Percentiles rank a stretch among this genome's conserved stretches.
Conservation (phyloP, 1,140 invertebrate genomes). For the Drosophila littoralis region DNA sequence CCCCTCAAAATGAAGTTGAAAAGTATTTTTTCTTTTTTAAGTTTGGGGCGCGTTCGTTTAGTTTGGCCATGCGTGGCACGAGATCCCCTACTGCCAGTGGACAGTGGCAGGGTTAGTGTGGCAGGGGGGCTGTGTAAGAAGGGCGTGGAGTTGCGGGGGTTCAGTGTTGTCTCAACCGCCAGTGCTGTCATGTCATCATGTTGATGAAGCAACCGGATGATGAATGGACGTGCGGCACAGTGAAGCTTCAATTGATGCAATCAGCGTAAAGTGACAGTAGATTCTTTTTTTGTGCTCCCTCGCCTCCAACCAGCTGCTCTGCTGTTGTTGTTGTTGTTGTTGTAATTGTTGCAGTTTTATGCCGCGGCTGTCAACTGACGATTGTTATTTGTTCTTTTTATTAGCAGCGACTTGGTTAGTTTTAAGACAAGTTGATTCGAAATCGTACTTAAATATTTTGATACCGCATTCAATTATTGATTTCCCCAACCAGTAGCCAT, state of each 20-base stretch:
- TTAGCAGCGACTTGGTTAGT: conserved; percentile 42
- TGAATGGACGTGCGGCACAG: conserved; percentile 82
- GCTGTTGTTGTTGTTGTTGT: conserved; percentile 18
- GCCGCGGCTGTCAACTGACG: conserved; percentile 55
- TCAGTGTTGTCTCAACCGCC: conserved; percentile 64
- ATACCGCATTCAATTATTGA: too few species aligned
- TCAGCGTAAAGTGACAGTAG: conserved; percentile 82
- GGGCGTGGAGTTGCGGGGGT: neutral
- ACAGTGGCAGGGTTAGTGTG: neutral
- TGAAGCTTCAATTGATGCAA: conserved; percentile 82
- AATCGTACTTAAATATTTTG: too few species aligned
- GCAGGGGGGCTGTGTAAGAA: neutral
- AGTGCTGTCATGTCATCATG: conserved; percentile 78
- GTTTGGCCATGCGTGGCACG: conserved; percentile 65
- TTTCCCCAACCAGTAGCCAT: too few species aligned
- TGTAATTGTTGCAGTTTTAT: conserved; percentile 47
- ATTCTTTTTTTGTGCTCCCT: conserved; percentile 22
- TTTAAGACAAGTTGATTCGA: neutral
- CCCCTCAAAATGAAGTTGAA: conserved; percentile 71
- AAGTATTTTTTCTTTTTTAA: conserved; percentile 61
- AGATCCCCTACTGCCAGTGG: conserved; percentile 35
- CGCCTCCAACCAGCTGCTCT: neutral
- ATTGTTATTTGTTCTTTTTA: conserved; percentile 50
- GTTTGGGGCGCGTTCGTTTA: conserved; percentile 62
- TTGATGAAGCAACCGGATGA: conserved; percentile 83